Evolutionary conservation across 2,797 vertebrate genomes (phyloP), one percentile per base, ranked within the genome.

Genomic region (Yasuhikotakia modesta): DNA sequence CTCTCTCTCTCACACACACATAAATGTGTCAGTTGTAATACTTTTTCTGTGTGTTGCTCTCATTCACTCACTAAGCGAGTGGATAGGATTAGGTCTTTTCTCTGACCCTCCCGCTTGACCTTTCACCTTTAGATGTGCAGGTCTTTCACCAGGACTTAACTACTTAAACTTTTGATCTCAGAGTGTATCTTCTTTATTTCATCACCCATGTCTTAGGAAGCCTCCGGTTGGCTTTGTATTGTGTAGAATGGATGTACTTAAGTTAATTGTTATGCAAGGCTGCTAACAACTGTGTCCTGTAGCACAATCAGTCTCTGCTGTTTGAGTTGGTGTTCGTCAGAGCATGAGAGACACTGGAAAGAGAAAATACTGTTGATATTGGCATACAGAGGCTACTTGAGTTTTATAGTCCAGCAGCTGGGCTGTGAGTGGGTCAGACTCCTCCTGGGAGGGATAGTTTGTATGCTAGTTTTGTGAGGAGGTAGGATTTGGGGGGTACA

Each of bases 321-420:
- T 63, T 66, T 69, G 35, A 52, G 70, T 46, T 24, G 32, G 66
- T 63, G 67, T 53, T 35, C 66, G 46, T 66, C 21, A 17, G 46
- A 57, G 27, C 55, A 64, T 53, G 64, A 27, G 43, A 58, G 55
- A 24, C 8, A 12, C 12, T 22, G 21, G 11, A 4, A 58, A 24
- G 13, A 5, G 3, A 57, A 67, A 67, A 2, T 53, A 65, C 24
- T 61, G 21, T 79, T 65, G 73, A 55, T 58, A 12, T 74, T 84
- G 83, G 73, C 80, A 80, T 65, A 75, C 71, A 78, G 46, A 78
- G 63, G 70, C 64, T 80, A 67, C 53, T 70, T 21, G 32, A 63
- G 58, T 19, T 60, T 32, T n/a, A 65, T 63, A n/a, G 58, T 58
- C 66, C 52, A 61, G 77, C 77, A 80, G 70, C 65, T 79, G 55